A percentile compares a stretch with the other conserved stretches of the same genome.
Conservation (phyloP, 1,140 invertebrate species). For the Apis dorsata region DNA sequence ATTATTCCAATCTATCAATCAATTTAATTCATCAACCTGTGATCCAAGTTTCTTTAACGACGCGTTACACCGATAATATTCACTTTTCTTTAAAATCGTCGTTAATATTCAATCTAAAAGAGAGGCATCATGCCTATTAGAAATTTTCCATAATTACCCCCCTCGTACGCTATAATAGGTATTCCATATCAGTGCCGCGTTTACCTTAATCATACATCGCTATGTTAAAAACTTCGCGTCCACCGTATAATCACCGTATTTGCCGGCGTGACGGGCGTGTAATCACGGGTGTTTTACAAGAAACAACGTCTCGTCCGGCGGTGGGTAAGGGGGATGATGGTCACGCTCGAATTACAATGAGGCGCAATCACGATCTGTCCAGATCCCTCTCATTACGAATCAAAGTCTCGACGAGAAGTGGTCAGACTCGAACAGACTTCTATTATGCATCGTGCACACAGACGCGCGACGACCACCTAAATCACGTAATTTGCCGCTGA, state of each 20-base stretch:
- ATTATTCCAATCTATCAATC: too few species aligned
- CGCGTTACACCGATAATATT: neutral
- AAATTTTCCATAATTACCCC: neutral
- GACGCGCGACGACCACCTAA: neutral
- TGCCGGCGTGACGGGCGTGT: neutral
- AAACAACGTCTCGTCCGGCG: neutral
- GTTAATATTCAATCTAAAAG: neutral
- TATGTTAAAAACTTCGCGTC: neutral
- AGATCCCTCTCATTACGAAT: constrained; percentile 7
- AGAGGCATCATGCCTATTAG: neutral
- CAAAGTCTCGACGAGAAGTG: constrained; percentile 9
- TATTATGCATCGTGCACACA: neutral
- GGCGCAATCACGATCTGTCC: constrained; percentile 17
- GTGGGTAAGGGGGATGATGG: neutral
- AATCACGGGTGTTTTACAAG: neutral
- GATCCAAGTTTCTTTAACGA: neutral
- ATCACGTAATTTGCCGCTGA: constrained; percentile 39
- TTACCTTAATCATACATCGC: neutral
- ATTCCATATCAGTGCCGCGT: neutral
- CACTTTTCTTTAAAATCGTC: neutral
- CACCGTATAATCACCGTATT: too few species aligned
- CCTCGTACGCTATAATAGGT: neutral
- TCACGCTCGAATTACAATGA: constrained; percentile 1
- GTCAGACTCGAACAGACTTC: neutral
- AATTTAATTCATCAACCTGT: neutral